phyloP scores from a whole-genome alignment of 2,113 vertebrate species.

The Zingel zingel region DNA sequence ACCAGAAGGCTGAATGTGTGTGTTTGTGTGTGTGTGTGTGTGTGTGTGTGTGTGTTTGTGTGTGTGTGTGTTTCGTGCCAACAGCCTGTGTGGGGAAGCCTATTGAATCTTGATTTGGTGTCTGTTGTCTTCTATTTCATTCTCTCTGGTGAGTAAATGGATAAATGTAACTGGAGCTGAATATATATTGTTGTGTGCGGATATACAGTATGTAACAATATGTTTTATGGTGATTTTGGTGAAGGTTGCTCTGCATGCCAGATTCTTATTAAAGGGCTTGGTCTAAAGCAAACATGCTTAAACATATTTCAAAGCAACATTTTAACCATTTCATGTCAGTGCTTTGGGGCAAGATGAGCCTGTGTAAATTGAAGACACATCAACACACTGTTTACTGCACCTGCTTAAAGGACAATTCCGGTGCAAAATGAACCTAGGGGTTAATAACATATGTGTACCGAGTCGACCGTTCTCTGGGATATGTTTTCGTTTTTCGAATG shows the following conservation, averaged over 20 bases:
- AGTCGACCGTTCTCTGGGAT: too few species aligned
- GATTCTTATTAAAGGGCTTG: not conserved
- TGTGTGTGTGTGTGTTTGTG: slow-evolving; percentile 5
- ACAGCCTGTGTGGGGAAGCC: slow-evolving; percentile 27
- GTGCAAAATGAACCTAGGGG: too few species aligned
- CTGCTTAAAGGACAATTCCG: not conserved
- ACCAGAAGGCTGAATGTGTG: slow-evolving; percentile 22
- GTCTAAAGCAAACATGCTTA: not conserved
- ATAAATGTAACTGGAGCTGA: slow-evolving; percentile 3
- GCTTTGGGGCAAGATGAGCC: not conserved
- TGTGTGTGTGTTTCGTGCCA: slow-evolving; percentile 18
- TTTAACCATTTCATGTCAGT: not conserved
- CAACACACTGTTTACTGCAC: not conserved
- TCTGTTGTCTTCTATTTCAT: slow-evolving; percentile 12
- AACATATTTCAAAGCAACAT: not conserved
- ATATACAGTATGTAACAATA: not conserved
- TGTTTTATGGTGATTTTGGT: not conserved
- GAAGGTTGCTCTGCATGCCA: not conserved
- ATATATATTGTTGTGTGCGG: not conserved
- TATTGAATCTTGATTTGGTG: slow-evolving; percentile 44
- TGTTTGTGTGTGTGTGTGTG: not conserved
- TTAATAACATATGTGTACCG: too few species aligned
- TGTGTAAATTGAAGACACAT: not conserved
- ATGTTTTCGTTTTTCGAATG: too few species aligned
- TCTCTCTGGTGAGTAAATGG: not conserved